Evolutionary conservation across 1,140 invertebrate genomes (phyloP).

Genomic region (Drosophila leontia): DNA sequence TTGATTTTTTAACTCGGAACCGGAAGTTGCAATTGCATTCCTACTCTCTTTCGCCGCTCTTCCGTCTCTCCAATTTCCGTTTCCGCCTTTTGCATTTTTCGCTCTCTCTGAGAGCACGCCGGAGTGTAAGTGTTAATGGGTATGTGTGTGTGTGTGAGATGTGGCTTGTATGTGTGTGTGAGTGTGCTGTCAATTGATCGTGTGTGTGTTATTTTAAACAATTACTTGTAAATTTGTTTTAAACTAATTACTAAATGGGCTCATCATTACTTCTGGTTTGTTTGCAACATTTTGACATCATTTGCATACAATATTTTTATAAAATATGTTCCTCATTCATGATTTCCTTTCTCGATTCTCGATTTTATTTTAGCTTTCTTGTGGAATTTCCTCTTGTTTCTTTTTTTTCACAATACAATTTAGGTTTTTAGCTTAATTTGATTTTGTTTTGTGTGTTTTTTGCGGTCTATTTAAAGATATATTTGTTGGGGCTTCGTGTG

Average conservation of each 20-base stretch:
- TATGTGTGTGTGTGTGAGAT: constrained; percentile 24
- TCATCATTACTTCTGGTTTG: constrained; percentile 63
- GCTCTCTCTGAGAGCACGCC: constrained; percentile 71
- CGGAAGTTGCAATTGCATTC: constrained; percentile 23
- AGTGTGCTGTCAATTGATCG: constrained; percentile 54
- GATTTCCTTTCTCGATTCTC: constrained; percentile 43
- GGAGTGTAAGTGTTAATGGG: constrained; percentile 44
- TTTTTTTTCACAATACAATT: constrained; percentile 66
- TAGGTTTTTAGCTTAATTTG: constrained; percentile 77
- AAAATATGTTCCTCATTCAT: constrained; percentile 74
- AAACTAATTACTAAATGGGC: constrained; percentile 82
- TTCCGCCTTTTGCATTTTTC: constrained; percentile 44
- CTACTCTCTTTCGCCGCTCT: neutral
- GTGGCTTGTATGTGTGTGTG: constrained; percentile 19
- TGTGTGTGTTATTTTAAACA: constrained; percentile 58
- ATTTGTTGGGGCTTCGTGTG: constrained; percentile 44
- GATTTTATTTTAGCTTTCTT: constrained; percentile 48
- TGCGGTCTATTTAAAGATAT: constrained; percentile 53
- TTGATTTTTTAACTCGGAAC: constrained; percentile 15
- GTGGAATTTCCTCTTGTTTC: constrained; percentile 52
- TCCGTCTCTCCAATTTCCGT: constrained; percentile 19
- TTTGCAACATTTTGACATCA: constrained; percentile 83
- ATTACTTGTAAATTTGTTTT: constrained; percentile 82
- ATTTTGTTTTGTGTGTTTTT: constrained; percentile 54
- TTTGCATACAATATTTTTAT: constrained; percentile 83